phyloP scores from a whole-genome alignment of 1,140 invertebrate species.

The Ladona fulva region DNA sequence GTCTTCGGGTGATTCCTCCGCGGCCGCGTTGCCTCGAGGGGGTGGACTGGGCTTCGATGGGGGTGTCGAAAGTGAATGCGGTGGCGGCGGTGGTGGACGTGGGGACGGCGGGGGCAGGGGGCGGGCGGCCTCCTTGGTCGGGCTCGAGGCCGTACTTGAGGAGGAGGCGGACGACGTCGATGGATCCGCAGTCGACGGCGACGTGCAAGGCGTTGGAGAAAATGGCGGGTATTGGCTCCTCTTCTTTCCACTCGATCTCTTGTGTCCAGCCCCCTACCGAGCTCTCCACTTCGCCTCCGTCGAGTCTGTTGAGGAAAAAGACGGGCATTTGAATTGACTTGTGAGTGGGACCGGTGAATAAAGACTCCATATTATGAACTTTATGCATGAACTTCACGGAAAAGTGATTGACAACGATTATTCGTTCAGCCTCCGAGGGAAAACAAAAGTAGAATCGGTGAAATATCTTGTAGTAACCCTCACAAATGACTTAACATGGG shows the following conservation, averaged over 20 bases:
- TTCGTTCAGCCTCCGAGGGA: too few species aligned
- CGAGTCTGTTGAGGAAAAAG: too few species aligned
- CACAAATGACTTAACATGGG: too few species aligned
- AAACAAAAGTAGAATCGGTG: too few species aligned
- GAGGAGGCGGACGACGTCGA: conserved; percentile 44
- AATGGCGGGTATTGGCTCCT: conserved; percentile 27
- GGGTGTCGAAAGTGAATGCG: conserved; percentile 28
- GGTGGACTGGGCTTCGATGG: conserved; percentile 21
- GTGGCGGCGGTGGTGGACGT: conserved; percentile 21
- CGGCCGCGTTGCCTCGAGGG: conserved; percentile 25
- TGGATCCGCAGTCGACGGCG: conserved; percentile 44
- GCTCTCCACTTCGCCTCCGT: conserved; percentile 30
- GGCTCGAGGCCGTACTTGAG: conserved; percentile 47
- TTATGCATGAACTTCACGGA: too few species aligned
- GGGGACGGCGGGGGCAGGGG: conserved; percentile 25
- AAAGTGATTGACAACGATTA: too few species aligned
- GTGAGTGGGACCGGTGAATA: too few species aligned
- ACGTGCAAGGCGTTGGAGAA: conserved; percentile 48
- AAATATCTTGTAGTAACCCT: too few species aligned
- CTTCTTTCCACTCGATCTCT: conserved; percentile 8
- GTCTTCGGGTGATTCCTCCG: conserved; percentile 32
- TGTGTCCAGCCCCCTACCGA: not conserved
- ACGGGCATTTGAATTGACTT: too few species aligned
- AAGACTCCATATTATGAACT: too few species aligned
- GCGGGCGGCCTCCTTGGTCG: conserved; percentile 38